phyloP scores from a whole-genome alignment of 2,888 invertebrate species.

The Cryptophagus acutangulus region DNA sequence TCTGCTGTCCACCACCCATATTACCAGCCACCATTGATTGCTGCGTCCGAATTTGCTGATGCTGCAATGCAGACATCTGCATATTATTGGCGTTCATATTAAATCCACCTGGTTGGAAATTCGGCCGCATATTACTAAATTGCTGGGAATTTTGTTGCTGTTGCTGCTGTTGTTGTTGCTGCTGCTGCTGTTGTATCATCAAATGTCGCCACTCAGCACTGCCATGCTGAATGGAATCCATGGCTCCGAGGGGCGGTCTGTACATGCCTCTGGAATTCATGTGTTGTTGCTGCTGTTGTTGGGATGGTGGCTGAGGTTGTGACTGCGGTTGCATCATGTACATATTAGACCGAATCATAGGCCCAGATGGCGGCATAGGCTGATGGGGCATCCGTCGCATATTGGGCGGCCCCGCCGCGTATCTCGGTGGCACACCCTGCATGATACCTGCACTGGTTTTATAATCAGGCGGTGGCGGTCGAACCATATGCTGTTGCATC shows the following conservation, averaged over 20 bases:
- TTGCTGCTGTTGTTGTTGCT: constrained; percentile 46
- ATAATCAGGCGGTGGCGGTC: constrained; percentile 83
- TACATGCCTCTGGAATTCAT: constrained; percentile 47
- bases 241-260: constrained; percentile 49
- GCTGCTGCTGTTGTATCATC: constrained; percentile 56
- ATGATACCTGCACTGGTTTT: constrained; percentile 60
- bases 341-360: constrained; percentile 64
- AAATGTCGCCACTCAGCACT: constrained; percentile 60
- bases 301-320: constrained; percentile 54
- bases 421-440: constrained; percentile 43
- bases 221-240: constrained; percentile 49
- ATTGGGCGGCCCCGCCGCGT: constrained; percentile 51
- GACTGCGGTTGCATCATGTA: constrained; percentile 59
- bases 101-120: constrained; percentile 50
- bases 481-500: constrained; percentile 49
- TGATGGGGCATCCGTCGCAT: constrained; percentile 66
- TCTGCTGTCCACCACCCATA: constrained; percentile 38
- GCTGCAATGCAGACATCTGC: constrained; percentile 48
- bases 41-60: constrained; percentile 49
- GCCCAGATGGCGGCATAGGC: constrained; percentile 66
- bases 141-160: no score
- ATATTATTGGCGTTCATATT: constrained; percentile 42
- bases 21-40: constrained; percentile 42
- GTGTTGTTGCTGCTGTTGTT: constrained; percentile 51
- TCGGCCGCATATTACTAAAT: constrained; percentile 51